Evolutionary conservation across 2,888 invertebrate genomes (phyloP).

Genomic region (Byasa hedistus): DNA sequence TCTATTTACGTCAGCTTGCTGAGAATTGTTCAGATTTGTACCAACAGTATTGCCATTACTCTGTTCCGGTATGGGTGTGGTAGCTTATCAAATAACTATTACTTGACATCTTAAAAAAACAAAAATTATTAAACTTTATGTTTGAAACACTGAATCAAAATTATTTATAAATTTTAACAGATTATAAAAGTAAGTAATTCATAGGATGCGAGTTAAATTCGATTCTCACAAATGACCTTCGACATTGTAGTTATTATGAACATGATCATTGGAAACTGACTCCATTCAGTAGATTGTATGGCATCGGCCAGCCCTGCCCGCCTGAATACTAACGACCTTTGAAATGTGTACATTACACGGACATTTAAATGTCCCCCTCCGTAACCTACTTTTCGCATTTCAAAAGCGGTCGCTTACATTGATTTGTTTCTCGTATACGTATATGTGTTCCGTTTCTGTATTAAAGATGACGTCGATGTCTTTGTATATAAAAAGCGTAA

Average conservation of each 20-base stretch:
- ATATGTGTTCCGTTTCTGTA: background rate
- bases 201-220: too few species aligned
- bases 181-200: too few species aligned
- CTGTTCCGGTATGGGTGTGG: background rate
- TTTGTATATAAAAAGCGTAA: too few species aligned
- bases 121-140: too few species aligned
- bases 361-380: constrained; percentile 35
- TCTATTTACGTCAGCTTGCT: constrained; percentile 2
- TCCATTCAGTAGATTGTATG: constrained; percentile 35
- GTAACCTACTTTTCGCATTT: constrained; percentile 33
- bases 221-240: constrained; percentile 14
- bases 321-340: constrained; percentile 36
- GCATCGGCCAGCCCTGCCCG: constrained; percentile 28
- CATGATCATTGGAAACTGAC: constrained; percentile 6
- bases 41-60: too few species aligned
- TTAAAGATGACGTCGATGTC: background rate
- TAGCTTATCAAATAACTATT: background rate
- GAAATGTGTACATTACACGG: constrained; percentile 30
- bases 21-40: background rate
- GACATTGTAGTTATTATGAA: constrained; percentile 9
- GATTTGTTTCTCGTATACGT: constrained; percentile 5
- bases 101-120: too few species aligned
- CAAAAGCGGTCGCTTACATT: constrained; percentile 29
- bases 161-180: too few species aligned
- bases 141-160: too few species aligned